These are phyloP conservation scores for Loris lydekkerianus DNA, from an alignment of 2,797 vertebrate genomes.

Conservation along the genomic window DNA sequence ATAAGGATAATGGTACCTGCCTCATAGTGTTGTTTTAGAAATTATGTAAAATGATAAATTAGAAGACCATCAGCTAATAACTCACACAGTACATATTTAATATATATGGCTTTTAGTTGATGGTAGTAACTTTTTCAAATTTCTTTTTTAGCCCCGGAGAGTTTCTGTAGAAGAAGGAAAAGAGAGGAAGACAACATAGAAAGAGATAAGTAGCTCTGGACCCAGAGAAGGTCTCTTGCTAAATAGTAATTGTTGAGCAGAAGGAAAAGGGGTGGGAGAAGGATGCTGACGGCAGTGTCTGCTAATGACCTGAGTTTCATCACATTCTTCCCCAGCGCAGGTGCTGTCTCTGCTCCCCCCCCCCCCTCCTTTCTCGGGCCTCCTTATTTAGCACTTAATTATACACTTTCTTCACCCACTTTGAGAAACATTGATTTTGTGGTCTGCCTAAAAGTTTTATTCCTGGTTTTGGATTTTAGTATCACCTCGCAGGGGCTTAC, in stretches of 20 bases:
- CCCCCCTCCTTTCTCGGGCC: background rate
- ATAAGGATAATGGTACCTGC: slow-evolving; percentile 21
- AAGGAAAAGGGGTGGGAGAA: background rate
- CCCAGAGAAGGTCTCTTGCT: background rate
- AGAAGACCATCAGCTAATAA: slow-evolving; percentile 34
- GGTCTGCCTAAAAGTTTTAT: slow-evolving; percentile 31
- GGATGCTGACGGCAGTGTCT: background rate
- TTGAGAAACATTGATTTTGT: slow-evolving; percentile 35
- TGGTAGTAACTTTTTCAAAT: slow-evolving; percentile 56
- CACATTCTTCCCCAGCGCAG: background rate
- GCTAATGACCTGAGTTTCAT: background rate
- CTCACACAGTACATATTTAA: background rate
- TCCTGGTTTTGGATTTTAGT: slow-evolving; percentile 57
- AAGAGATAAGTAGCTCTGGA: slow-evolving; percentile 60
- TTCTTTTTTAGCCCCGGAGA: slow-evolving; percentile 56
- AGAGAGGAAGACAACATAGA: slow-evolving; percentile 24
- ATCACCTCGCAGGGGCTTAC: background rate
- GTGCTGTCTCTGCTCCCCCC: background rate
- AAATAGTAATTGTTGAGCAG: slow-evolving; percentile 18
- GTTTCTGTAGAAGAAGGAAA: slow-evolving; percentile 64
- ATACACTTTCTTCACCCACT: background rate
- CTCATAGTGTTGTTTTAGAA: slow-evolving; percentile 56
- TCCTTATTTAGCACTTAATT: slow-evolving; percentile 23
- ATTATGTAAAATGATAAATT: slow-evolving; percentile 50
- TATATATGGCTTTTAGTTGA: slow-evolving; percentile 57